These are phyloP conservation scores for Pollimyrus isidori DNA, from an alignment of 2,113 vertebrate genomes.

Conservation along the genomic window DNA sequence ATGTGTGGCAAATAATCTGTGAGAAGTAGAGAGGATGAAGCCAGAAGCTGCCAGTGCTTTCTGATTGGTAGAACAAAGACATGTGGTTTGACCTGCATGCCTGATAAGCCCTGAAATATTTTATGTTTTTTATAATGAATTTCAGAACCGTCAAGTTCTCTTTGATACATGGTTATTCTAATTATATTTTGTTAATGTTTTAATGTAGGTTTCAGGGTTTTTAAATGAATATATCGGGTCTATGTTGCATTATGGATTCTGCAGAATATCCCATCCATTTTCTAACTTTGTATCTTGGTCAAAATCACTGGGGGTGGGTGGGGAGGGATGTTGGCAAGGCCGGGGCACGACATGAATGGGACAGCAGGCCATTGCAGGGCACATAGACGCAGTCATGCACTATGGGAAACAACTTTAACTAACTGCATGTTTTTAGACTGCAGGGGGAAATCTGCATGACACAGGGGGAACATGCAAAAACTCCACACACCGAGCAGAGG, in stretches of 20 bases:
- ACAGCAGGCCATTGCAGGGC: background rate
- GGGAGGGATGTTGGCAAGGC: background rate
- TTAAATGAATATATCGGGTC: background rate
- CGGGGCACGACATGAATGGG: background rate
- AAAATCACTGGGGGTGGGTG: background rate
- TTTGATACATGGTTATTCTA: background rate
- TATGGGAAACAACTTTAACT: background rate
- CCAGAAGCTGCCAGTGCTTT: background rate
- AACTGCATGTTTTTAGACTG: background rate
- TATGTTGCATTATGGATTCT: background rate
- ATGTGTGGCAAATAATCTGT: constrained; percentile 30
- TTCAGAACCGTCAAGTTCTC: background rate
- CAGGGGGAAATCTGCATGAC: background rate
- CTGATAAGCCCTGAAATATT: background rate
- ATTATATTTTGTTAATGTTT: background rate
- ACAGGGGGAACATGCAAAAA: background rate
- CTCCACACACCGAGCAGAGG: background rate
- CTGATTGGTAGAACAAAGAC: background rate
- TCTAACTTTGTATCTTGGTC: background rate
- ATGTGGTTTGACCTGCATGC: background rate
- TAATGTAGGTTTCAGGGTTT: background rate
- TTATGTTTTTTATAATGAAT: background rate
- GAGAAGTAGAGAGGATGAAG: background rate
- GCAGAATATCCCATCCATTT: background rate
- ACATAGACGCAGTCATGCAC: background rate